Evolutionary conservation across 2,113 vertebrate genomes (phyloP).

Genomic region (Oreotrochilus melanogaster): DNA sequence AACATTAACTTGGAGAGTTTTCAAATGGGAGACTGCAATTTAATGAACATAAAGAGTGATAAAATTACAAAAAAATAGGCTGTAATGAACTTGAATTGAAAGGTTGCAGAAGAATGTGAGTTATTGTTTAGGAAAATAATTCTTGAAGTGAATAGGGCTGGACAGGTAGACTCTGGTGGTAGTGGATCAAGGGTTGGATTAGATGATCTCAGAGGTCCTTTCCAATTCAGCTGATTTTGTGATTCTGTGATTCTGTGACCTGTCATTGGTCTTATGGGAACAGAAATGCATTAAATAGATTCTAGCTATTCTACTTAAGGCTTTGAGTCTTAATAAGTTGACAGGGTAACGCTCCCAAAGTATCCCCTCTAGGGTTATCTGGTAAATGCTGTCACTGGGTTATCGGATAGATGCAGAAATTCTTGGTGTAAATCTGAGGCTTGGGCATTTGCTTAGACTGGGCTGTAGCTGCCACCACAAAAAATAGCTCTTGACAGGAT

Average conservation of each 20-base stretch:
- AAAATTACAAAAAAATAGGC: background rate
- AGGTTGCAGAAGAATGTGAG: background rate
- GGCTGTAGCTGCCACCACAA: background rate
- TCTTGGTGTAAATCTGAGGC: background rate
- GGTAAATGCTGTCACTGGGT: background rate
- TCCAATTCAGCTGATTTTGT: too few species aligned
- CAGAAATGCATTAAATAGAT: background rate
- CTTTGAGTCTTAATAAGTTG: background rate
- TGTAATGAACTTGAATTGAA: background rate
- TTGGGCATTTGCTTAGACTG: background rate
- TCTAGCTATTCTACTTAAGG: background rate
- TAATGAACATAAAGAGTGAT: background rate
- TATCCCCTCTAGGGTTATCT: background rate
- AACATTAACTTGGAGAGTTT: background rate
- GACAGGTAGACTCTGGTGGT: background rate
- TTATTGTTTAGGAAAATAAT: background rate
- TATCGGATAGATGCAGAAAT: background rate
- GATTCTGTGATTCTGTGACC: too few species aligned
- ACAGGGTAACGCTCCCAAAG: background rate
- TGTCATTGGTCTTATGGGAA: rapidly evolving
- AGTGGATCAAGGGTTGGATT: too few species aligned
- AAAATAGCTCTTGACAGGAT: background rate
- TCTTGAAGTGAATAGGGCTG: background rate
- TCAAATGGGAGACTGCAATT: background rate
- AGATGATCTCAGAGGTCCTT: too few species aligned